Percentiles rank a stretch among this genome's conserved stretches.
Conservation (phyloP, 2,888 invertebrate genomes). For the Ichneumoninae sp. region DNA sequence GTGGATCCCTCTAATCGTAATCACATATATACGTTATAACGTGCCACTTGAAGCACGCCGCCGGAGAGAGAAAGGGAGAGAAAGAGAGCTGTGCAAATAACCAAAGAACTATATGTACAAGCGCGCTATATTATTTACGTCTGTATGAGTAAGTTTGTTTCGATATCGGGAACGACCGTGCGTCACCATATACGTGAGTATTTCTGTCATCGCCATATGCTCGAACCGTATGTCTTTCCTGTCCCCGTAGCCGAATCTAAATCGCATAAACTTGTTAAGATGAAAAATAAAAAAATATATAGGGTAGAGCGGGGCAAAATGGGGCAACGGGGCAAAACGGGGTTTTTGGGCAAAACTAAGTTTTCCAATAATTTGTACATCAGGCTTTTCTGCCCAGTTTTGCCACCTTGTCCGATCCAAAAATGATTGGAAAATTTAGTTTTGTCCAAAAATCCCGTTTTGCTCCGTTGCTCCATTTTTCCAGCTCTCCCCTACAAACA, state of each 20-base stretch:
- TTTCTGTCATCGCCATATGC: slow-evolving; percentile 63
- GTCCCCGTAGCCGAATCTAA: slow-evolving; percentile 5
- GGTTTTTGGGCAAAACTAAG: too few relatives aligned
- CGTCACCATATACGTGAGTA: slow-evolving; percentile 62
- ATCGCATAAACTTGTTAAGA: background rate
- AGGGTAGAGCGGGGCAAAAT: too few relatives aligned
- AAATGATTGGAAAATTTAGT: too few relatives aligned
- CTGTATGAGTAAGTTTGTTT: slow-evolving; percentile 40
- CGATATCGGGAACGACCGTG: slow-evolving; percentile 64
- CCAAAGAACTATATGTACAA: background rate
- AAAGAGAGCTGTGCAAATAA: background rate
- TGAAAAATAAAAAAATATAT: background rate
- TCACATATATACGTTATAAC: slow-evolving; percentile 13
- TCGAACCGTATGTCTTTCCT: slow-evolving; percentile 24
- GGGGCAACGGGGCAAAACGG: too few relatives aligned
- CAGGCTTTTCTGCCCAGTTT: too few relatives aligned
- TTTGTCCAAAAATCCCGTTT: too few relatives aligned
- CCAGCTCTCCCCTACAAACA: background rate
- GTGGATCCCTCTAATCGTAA: slow-evolving; percentile 63
- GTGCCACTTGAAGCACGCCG: slow-evolving; percentile 3
- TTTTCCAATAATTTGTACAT: too few relatives aligned
- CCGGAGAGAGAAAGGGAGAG: background rate
- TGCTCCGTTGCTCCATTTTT: too few relatives aligned
- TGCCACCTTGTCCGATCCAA: too few relatives aligned
- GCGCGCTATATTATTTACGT: slow-evolving; percentile 1